Evolutionary conservation across 1,140 invertebrate species (phyloP), one percentile per base, ranked within the genome.

Genomic region (Apis cerana): DNA sequence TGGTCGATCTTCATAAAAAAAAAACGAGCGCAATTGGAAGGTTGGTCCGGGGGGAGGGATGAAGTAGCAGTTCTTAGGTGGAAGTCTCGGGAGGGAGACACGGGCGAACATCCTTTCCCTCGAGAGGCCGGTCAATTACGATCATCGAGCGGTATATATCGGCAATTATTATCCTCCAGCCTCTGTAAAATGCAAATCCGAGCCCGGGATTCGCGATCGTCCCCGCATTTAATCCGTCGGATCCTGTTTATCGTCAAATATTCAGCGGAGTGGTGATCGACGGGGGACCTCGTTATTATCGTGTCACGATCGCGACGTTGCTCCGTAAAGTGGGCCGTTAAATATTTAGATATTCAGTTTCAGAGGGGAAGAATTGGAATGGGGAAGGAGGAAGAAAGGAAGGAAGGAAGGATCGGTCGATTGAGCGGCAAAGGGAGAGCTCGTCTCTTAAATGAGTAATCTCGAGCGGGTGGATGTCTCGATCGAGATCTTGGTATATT

Each of bases 181-280:
- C 74, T 43, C 21, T 76, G 62, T 76, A 74, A 76, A 82, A 76
- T 76, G 72, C 56, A 82, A 82, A 82, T 43, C 33, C 64, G 54
- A 76, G 64, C 43, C 5, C 62, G 12, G 59, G 54, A 58, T 74
- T 27, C 54, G 13, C 23, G 27, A 52, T 54, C 33, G n/a, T 27
- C 27, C 59, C 48, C 23, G 71, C n/a, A 74, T 80, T 33, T 67
- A 75, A 80, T 56, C 79, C 58, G 11, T 7, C 43, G 10, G 9
- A 5, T 23, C 13, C 64, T 69, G 23, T 52, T 81, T 59, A 67
- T 50, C 59, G 50, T 82, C 19, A 68, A 82, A 81, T 81, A 76
- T 76, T 68, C 62, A 64, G 2, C 71, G 33, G n/a, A 5, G 33
- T 43, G 33, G 33, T 56, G n/a, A 3, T 23, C 27, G 52, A 50